A percentile compares a stretch with the other conserved stretches of the same genome.
phyloP scores from a whole-genome alignment of 1,140 invertebrate species.

The Drosophila sucinea region DNA sequence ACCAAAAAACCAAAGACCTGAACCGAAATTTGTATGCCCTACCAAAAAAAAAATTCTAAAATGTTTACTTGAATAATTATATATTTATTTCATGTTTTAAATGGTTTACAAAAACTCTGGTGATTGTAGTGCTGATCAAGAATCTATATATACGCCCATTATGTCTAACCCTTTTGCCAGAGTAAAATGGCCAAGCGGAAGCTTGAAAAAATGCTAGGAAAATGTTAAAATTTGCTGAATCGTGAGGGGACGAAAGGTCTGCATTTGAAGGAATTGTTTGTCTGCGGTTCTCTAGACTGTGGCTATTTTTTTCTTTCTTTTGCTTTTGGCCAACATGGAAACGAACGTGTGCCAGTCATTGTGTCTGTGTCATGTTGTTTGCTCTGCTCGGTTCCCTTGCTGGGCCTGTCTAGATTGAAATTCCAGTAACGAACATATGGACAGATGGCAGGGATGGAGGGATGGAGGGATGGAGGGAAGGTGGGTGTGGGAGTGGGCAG shows the following conservation, averaged over 20 bases:
- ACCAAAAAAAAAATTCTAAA: background rate
- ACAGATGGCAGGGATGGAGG: slow-evolving; percentile 24
- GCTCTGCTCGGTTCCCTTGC: slow-evolving; percentile 10
- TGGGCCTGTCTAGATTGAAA: slow-evolving; percentile 48
- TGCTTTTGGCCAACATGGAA: slow-evolving; percentile 39
- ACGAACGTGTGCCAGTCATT: slow-evolving; percentile 17
- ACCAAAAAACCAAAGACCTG: slow-evolving; percentile 17
- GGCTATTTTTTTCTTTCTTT: slow-evolving; percentile 25
- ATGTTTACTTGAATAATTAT: too few relatives aligned
- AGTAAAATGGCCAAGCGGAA: slow-evolving; percentile 32
- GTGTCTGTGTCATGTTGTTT: slow-evolving; percentile 14
- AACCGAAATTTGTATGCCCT: background rate
- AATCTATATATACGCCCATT: background rate
- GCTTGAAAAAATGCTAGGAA: slow-evolving; percentile 21
- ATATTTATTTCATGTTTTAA: too few relatives aligned
- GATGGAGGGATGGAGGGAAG: slow-evolving; percentile 3
- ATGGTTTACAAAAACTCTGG: too few relatives aligned
- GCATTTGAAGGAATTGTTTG: slow-evolving; percentile 49
- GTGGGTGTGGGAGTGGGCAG: background rate
- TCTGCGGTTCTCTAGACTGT: slow-evolving; percentile 58
- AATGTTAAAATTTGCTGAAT: slow-evolving; percentile 9
- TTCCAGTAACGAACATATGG: slow-evolving; percentile 26
- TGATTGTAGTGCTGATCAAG: background rate
- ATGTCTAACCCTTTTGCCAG: too few relatives aligned
- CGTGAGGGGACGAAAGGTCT: background rate